A percentile compares a stretch with the other conserved stretches of the same genome.
These are phyloP conservation scores for Alentia gelatinosa DNA, from an alignment of 2,888 invertebrate species.

Conservation along the genomic window DNA sequence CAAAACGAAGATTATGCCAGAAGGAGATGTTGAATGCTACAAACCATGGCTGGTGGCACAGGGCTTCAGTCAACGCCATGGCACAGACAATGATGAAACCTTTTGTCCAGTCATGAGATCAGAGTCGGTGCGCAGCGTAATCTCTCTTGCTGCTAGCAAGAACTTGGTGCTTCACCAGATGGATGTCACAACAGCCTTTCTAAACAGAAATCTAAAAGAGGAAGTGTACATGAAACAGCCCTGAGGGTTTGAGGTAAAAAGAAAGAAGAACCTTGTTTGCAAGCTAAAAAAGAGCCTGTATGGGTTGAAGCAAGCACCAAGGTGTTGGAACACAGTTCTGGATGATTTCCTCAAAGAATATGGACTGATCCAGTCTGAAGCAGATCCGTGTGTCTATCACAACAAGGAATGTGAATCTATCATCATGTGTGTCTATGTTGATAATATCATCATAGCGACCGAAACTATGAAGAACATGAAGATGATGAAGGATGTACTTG, in stretches of 20 bases:
- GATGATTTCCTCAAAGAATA: background rate
- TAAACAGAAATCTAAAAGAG: constrained; percentile 64
- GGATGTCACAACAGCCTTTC: no score
- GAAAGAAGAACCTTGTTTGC: no score
- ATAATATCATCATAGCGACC: background rate
- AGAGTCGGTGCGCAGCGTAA: no score
- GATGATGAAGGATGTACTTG: background rate
- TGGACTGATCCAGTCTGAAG: constrained; percentile 58
- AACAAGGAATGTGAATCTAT: background rate
- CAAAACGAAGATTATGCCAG: no score
- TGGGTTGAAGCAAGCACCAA: constrained; percentile 55
- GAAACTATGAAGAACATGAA: background rate
- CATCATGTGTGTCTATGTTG: constrained; percentile 2
- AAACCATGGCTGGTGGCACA: no score
- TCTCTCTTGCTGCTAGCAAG: no score
- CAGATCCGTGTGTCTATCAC: constrained; percentile 56
- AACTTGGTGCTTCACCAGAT: no score
- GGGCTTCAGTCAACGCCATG: no score
- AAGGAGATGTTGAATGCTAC: no score
- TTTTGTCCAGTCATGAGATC: no score
- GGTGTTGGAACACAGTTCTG: constrained; percentile 41
- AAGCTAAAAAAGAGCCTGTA: constrained; percentile 64
- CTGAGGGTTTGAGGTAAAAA: constrained; percentile 62
- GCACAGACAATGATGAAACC: no score
- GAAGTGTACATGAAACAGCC: constrained; percentile 67